Conservation (phyloP, 2,888 invertebrate species). For the Sepioteuthis lessoniana region DNA sequence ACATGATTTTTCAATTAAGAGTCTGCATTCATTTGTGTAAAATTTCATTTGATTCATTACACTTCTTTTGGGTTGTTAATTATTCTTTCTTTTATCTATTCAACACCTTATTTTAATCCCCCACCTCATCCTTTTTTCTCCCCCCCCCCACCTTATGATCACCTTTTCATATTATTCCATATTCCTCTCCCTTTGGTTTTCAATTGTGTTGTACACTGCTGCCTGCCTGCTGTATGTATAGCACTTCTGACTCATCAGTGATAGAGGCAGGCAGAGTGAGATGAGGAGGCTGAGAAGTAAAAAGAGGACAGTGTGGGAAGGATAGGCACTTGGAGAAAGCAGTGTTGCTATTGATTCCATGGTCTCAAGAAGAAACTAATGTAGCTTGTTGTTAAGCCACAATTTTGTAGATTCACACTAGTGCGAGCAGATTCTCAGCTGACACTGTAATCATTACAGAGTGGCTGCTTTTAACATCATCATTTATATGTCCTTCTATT, state of each 20-base stretch:
- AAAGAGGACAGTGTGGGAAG: slow-evolving; percentile 1
- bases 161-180: not conserved
- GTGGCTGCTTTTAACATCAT: not conserved
- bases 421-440: not conserved
- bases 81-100: not conserved
- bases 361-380: not conserved
- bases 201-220: not conserved
- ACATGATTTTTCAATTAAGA: too few relatives aligned
- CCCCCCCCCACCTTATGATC: not conserved
- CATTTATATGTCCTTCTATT: not conserved
- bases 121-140: not conserved
- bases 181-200: not conserved
- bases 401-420: not conserved
- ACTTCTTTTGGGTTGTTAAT: not conserved
- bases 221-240: not conserved
- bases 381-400: not conserved
- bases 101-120: not conserved
- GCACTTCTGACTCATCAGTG: not conserved
- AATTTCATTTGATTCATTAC: not conserved
- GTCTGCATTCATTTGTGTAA: not conserved
- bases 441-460: not conserved
- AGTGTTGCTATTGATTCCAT: slow-evolving; percentile 33
- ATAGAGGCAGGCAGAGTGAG: slow-evolving; percentile 10
- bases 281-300: slow-evolving; percentile 21
- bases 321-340: slow-evolving; percentile 14